Evolutionary conservation across 2,888 invertebrate species (phyloP), one percentile per base, ranked within the genome.

Genomic region (Lathronympha strigana): DNA sequence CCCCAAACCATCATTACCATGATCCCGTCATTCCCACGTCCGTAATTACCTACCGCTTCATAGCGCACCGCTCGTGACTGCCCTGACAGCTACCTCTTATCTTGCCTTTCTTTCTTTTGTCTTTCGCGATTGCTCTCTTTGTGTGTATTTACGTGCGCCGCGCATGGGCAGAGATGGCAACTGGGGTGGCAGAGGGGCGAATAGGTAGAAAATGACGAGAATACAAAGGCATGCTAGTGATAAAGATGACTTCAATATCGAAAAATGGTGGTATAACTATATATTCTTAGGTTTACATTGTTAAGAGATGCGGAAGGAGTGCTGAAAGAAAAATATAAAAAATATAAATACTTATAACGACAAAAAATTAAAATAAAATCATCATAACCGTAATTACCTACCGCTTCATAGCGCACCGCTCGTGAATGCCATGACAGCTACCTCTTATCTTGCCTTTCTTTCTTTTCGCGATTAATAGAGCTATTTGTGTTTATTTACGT

Each of bases 11-110:
- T 61, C 66, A 60, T 49, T 61, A 49, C 47, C 60, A 45, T 54
- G 38, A 51, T 38, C 25, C 57, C 47, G 25, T 61, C 61, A 66
- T 66, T 66, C 66, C 66, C 66, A 61, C 40, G 54, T 49, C 28
- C 38, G 45, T 66, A 66, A 66, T 66, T 66, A 66, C 60, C 66
- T 66, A 66, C 66, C 62, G 62, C 78, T 77, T 81, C 87, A 88
- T 87, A 89, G 85, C 76, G 84, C 88, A 87, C 84, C 69, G 72
- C 75, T 90, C 91, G 91, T 91, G 91, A 91, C 90, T 79, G 69
- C 76, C 78, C 86, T 90, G 91, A 90, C 91, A 90, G 91, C 90
- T 88, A 88, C 90, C 90, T 90, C 87, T 89, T 90, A 85, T 87
- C 81, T 79, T 74, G 73, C 76, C 77, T 78, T 68, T 77, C 82